These are phyloP conservation scores for Brachylomia viminalis DNA, from an alignment of 2,888 invertebrate species.

Conservation along the genomic window DNA sequence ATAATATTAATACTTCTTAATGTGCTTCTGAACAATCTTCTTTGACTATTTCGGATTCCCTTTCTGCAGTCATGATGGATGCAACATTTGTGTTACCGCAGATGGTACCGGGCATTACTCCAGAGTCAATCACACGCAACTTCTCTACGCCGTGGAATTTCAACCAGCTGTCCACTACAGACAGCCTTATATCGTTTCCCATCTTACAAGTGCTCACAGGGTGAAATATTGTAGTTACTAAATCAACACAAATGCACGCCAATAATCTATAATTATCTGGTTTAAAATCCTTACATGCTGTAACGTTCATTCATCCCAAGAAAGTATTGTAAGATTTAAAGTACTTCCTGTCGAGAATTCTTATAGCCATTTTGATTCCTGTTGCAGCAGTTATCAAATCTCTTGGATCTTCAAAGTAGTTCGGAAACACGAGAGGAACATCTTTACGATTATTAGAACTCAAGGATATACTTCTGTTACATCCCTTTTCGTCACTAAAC, in stretches of 20 bases:
- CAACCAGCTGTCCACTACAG: constrained; percentile 84
- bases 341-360: constrained; percentile 42
- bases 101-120: constrained; percentile 90
- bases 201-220: constrained; percentile 91
- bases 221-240: constrained; percentile 89
- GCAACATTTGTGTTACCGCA: constrained; percentile 91
- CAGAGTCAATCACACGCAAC: constrained; percentile 91
- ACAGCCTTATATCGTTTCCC: constrained; percentile 83
- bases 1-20: too few relatives aligned
- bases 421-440: constrained; percentile 37
- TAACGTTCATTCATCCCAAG: constrained; percentile 42
- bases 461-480: constrained; percentile 51
- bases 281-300: constrained; percentile 51
- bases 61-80: constrained; percentile 91
- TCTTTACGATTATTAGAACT: constrained; percentile 34
- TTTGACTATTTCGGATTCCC: constrained; percentile 90
- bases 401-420: constrained; percentile 45
- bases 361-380: constrained; percentile 45
- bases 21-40: too few relatives aligned
- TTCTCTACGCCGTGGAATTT: constrained; percentile 88
- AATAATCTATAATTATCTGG: constrained; percentile 60
- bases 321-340: constrained; percentile 51
- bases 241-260: constrained; percentile 35
- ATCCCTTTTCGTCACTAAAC: too few relatives aligned
- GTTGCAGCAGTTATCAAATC: constrained; percentile 41